Conservation (phyloP, 1,140 invertebrate genomes). For the Onthophagus taurus region DNA sequence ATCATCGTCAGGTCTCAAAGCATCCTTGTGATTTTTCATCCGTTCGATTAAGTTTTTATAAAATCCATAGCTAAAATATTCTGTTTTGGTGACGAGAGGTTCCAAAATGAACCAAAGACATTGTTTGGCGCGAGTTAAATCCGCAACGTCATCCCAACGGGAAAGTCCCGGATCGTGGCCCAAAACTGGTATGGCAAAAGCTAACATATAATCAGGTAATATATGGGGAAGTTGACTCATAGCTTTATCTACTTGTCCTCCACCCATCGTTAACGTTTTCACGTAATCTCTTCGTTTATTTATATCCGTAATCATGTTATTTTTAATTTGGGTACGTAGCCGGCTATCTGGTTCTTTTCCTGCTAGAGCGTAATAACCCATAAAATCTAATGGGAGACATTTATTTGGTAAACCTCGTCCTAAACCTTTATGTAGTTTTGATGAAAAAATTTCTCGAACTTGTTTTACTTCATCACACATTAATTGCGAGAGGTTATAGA, state of each 20-base stretch:
- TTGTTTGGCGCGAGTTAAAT: slow-evolving; percentile 67
- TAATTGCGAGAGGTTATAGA: slow-evolving; percentile 83
- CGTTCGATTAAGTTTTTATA: slow-evolving; percentile 88
- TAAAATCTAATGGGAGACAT: slow-evolving; percentile 90
- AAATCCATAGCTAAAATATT: slow-evolving; percentile 92
- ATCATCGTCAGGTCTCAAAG: slow-evolving; percentile 71
- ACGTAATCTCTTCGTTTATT: slow-evolving; percentile 85
- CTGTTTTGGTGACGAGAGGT: slow-evolving; percentile 84
- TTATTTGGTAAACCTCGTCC: slow-evolving; percentile 72
- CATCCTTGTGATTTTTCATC: slow-evolving; percentile 88
- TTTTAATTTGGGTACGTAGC: slow-evolving; percentile 29
- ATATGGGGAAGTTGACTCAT: slow-evolving; percentile 72
- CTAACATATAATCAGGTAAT: slow-evolving; percentile 91
- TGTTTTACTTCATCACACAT: slow-evolving; percentile 84
- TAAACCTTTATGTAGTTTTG: slow-evolving; percentile 85
- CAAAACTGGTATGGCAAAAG: slow-evolving; percentile 87
- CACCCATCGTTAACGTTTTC: slow-evolving; percentile 58
- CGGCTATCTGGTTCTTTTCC: slow-evolving; percentile 74
- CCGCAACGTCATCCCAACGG: slow-evolving; percentile 59
- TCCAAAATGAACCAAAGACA: slow-evolving; percentile 92
- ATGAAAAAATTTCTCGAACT: slow-evolving; percentile 82
- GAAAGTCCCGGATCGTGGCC: slow-evolving; percentile 83
- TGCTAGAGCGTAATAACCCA: slow-evolving; percentile 87
- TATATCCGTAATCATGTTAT: slow-evolving; percentile 79
- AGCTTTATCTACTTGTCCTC: slow-evolving; percentile 50